Evolutionary conservation across 2,797 vertebrate species (phyloP).

Genomic region (Pseudochaenichthys georgianus): DNA sequence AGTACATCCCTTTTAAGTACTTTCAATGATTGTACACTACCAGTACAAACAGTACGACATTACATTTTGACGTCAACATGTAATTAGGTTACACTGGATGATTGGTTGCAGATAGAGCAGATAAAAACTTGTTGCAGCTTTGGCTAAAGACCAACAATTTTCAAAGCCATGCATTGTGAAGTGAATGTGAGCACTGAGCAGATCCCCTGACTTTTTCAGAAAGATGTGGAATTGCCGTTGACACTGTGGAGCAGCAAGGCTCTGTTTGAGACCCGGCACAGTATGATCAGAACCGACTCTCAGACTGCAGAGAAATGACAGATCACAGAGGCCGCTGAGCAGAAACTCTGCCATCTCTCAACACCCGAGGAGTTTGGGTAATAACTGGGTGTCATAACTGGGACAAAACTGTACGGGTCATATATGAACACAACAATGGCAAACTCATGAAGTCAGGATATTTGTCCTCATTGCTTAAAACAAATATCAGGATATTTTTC

Average conservation of each 20-base stretch:
- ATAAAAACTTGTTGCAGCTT: neutral
- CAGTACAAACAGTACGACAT: neutral
- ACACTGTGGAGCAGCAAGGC: slow-evolving; percentile 2
- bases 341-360: slow-evolving; percentile 5
- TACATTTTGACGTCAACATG: neutral
- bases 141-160: neutral
- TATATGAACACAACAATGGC: neutral
- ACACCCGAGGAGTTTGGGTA: neutral
- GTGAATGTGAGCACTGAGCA: slow-evolving; percentile 1
- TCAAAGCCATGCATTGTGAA: neutral
- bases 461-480: no score
- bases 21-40: no score
- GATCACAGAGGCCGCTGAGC: slow-evolving; percentile 17
- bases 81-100: neutral
- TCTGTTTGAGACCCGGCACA: slow-evolving; percentile 13
- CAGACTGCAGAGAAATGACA: slow-evolving; percentile 23
- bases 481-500: neutral
- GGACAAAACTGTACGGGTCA: neutral
- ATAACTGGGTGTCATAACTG: neutral
- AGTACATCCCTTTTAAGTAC: neutral
- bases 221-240: slow-evolving; percentile 9
- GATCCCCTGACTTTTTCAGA: neutral
- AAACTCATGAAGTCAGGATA: neutral
- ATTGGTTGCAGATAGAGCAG: neutral
- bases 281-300: neutral